These are phyloP conservation scores for Metellina segmentata DNA, from an alignment of 2,888 invertebrate genomes.

Conservation along the genomic window DNA sequence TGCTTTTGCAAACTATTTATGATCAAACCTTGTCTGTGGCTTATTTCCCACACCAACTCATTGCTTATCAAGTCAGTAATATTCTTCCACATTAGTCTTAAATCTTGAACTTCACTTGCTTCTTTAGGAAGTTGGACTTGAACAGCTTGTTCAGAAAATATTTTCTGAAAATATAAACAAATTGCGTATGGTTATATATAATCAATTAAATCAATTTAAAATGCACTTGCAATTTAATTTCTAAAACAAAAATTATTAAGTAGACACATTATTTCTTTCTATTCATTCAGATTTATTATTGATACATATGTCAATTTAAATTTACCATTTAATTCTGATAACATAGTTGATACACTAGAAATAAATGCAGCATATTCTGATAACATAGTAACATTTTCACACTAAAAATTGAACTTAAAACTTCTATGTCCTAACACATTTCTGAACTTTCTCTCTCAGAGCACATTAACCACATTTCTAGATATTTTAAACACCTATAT, in stretches of 20 bases:
- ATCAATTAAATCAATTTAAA: neutral
- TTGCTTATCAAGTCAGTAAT: constrained; percentile 83
- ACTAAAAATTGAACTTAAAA: no score
- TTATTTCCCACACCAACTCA: constrained; percentile 81
- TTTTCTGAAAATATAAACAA: constrained; percentile 84
- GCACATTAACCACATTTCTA: neutral
- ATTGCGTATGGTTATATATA: neutral
- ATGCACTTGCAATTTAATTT: neutral
- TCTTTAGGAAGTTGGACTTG: constrained; percentile 90
- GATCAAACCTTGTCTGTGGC: constrained; percentile 81
- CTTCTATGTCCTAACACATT: no score
- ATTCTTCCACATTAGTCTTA: constrained; percentile 87
- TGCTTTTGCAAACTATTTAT: neutral
- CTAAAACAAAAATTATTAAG: neutral
- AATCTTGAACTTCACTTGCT: constrained; percentile 87
- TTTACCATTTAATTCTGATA: no score
- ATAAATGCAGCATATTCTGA: no score
- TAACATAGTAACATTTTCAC: no score
- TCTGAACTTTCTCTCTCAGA: no score
- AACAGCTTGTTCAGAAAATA: constrained; percentile 93
- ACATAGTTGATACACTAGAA: no score
- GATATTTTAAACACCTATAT: neutral
- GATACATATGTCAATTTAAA: no score
- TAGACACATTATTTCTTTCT: no score
- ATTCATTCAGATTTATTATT: no score